These are phyloP conservation scores for Brachirus orientalis DNA, from an alignment of 2,113 vertebrate species.

Conservation along the genomic window DNA sequence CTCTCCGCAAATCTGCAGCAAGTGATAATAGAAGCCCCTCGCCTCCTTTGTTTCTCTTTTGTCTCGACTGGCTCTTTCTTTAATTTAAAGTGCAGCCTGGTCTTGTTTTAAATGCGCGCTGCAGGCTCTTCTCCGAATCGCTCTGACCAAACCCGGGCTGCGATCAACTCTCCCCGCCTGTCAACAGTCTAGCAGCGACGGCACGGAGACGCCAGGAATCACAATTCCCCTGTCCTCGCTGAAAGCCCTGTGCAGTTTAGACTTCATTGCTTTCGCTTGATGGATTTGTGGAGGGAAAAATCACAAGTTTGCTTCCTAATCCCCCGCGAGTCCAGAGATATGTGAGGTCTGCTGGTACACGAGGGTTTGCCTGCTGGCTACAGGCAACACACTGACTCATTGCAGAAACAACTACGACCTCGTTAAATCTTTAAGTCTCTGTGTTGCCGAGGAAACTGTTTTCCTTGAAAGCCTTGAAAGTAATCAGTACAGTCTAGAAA, in stretches of 20 bases:
- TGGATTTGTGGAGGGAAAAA: slow-evolving; percentile 52
- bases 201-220: slow-evolving; percentile 33
- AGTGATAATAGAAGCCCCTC: slow-evolving; percentile 4
- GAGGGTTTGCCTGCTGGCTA: slow-evolving; percentile 28
- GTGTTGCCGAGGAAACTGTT: neutral
- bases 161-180: slow-evolving; percentile 42
- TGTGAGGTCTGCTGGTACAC: slow-evolving; percentile 27
- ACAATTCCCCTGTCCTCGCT: slow-evolving; percentile 47
- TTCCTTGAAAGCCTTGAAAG: no score
- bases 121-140: slow-evolving; percentile 39
- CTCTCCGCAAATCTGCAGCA: slow-evolving; percentile 34
- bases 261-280: slow-evolving; percentile 11
- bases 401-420: neutral
- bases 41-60: slow-evolving; percentile 11
- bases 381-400: slow-evolving; percentile 10
- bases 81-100: slow-evolving; percentile 46
- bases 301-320: slow-evolving; percentile 36
- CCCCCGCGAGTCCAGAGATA: slow-evolving; percentile 39
- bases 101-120: slow-evolving; percentile 60
- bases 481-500: no score
- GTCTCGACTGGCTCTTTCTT: slow-evolving; percentile 31
- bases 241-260: slow-evolving; percentile 19
- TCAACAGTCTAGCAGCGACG: slow-evolving; percentile 38
- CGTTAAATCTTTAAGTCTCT: slow-evolving; percentile 1
- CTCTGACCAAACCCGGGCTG: slow-evolving; percentile 39